A percentile compares a stretch with the other conserved stretches of the same genome.
Conservation (phyloP, 2,888 invertebrate species). For the Atrina japonica region DNA sequence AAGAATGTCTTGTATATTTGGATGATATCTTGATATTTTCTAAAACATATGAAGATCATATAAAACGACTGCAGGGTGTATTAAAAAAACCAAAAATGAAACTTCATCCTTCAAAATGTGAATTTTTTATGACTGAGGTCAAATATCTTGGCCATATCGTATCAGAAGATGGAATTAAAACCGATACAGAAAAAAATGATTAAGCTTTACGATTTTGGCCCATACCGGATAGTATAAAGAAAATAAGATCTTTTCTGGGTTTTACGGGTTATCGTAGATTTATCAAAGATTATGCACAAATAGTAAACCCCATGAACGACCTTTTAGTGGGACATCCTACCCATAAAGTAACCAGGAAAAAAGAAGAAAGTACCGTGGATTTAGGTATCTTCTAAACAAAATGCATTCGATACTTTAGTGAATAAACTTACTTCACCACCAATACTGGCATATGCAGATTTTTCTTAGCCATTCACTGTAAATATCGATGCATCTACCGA, state of each 20-base stretch:
- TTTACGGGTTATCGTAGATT: conserved; percentile 41
- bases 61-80: conserved; percentile 28
- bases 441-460: conserved; percentile 44
- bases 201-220: conserved; percentile 33
- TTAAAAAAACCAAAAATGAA: conserved; percentile 32
- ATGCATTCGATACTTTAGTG: conserved; percentile 23
- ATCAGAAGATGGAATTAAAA: conserved; percentile 20
- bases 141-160: conserved; percentile 38
- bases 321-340: conserved; percentile 37
- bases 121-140: conserved; percentile 27
- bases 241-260: conserved; percentile 35
- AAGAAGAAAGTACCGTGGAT: conserved; percentile 1
- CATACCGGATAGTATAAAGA: conserved; percentile 28
- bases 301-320: conserved; percentile 44
- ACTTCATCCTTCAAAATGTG: conserved; percentile 36
- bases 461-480: conserved; percentile 19
- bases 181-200: conserved; percentile 37
- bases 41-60: conserved; percentile 23
- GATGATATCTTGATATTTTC: conserved; percentile 38
- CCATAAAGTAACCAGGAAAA: background rate
- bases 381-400: conserved; percentile 18
- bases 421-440: conserved; percentile 15
- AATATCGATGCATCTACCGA: conserved; percentile 23
- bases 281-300: conserved; percentile 33
- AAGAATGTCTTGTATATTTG: conserved; percentile 34